phyloP scores from a whole-genome alignment of 2,888 invertebrate species.

The Geotrupes spiniger region DNA sequence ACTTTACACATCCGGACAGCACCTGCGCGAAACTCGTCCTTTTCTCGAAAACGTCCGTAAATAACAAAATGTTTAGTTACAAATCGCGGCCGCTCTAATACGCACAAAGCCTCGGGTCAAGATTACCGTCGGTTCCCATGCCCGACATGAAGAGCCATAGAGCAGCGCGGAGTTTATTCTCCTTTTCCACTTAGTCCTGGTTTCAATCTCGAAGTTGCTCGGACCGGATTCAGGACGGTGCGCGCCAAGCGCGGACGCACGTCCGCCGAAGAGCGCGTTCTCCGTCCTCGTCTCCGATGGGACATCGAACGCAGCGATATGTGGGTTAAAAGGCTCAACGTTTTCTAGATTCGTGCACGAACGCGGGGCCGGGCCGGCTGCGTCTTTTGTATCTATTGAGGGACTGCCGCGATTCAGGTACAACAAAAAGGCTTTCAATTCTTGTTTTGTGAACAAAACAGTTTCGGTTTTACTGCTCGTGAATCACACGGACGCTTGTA shows the following conservation, averaged over 20 bases:
- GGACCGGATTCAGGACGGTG: conserved; percentile 2
- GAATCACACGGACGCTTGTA: no score
- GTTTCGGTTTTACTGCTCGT: no score
- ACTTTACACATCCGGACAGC: no score
- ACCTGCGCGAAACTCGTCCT: no score
- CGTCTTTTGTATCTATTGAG: conserved; percentile 3
- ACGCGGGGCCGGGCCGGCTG: not conserved
- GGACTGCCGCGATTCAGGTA: not conserved
- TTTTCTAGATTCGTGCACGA: no score
- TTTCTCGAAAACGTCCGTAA: no score
- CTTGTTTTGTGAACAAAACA: no score
- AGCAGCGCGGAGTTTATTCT: conserved; percentile 3
- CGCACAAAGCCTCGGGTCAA: no score
- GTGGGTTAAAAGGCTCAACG: not conserved
- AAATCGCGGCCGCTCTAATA: no score
- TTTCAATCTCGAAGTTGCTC: conserved; percentile 4
- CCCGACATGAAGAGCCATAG: not conserved
- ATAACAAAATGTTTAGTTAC: no score
- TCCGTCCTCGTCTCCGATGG: not conserved
- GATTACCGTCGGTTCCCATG: not conserved
- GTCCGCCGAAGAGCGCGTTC: not conserved
- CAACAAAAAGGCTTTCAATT: not conserved
- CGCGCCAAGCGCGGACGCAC: not conserved
- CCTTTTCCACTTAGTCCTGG: conserved; percentile 3
- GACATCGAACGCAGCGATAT: not conserved